These are phyloP conservation scores for Tipula vernalis DNA, from an alignment of 2,888 invertebrate species.

Conservation along the genomic window DNA sequence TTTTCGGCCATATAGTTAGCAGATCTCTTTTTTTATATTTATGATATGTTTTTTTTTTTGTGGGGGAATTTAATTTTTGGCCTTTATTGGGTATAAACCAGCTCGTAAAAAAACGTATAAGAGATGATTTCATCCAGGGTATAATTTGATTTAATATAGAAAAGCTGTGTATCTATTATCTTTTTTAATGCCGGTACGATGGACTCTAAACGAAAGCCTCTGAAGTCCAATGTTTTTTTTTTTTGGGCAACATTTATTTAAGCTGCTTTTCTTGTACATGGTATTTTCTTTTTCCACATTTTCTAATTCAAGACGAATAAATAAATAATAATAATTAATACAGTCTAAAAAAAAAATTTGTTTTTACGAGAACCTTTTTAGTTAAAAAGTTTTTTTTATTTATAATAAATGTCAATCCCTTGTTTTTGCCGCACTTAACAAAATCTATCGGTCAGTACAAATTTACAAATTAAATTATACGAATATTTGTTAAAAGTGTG, in stretches of 20 bases:
- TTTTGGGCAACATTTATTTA: not conserved
- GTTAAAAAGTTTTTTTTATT: not conserved
- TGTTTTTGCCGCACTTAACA: not conserved
- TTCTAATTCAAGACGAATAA: not conserved
- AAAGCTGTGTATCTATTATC: not conserved
- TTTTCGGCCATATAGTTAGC: not conserved
- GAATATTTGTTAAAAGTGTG: not conserved
- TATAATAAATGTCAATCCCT: not conserved
- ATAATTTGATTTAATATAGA: not conserved
- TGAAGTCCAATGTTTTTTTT: not conserved
- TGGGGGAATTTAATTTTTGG: not conserved
- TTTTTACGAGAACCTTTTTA: not conserved
- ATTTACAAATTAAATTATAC: not conserved
- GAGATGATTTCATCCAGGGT: not conserved
- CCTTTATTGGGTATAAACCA: not conserved
- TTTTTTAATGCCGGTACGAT: not conserved
- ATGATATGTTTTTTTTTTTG: not conserved
- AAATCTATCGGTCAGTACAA: not conserved
- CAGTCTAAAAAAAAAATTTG: not conserved
- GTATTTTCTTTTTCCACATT: not conserved
- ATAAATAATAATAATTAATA: not conserved
- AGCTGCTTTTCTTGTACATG: not conserved
- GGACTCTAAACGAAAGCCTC: not conserved
- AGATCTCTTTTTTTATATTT: not conserved
- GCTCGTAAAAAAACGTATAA: not conserved